Evolutionary conservation across 2,888 invertebrate species (phyloP).

Genomic region (Pharmacophagus antenor): DNA sequence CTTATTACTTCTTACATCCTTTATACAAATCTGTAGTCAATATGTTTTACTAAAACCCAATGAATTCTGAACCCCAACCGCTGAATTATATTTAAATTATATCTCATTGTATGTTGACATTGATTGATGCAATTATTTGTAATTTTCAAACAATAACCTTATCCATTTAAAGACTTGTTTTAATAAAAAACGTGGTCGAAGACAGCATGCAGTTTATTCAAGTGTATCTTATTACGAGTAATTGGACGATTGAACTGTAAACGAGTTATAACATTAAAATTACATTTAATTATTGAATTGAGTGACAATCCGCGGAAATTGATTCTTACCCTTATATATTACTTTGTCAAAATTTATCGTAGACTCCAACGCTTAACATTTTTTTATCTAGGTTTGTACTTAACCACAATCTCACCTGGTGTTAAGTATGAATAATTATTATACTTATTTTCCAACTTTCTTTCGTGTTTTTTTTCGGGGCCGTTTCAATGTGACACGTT

Average conservation of each 20-base stretch:
- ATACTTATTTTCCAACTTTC: too few species aligned
- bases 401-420: too few species aligned
- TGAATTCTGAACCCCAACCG: not conserved
- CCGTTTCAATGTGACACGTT: too few species aligned
- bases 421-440: too few species aligned
- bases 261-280: not conserved
- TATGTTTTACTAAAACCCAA: too few species aligned
- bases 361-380: too few species aligned
- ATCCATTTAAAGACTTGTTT: not conserved
- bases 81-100: conserved; percentile 2
- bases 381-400: too few species aligned
- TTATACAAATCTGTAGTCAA: too few species aligned
- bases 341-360: not conserved
- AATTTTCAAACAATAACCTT: conserved; percentile 2
- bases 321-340: not conserved
- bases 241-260: conserved; percentile 6
- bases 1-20: too few species aligned
- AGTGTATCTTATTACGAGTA: conserved; percentile 11
- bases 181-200: not conserved
- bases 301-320: not conserved
- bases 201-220: conserved; percentile 1
- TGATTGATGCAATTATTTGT: conserved; percentile 21
- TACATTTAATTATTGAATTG: not conserved
- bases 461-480: too few species aligned
- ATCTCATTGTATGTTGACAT: conserved; percentile 2